phyloP scores from a whole-genome alignment of 2,113 vertebrate genomes.

The Antechinus stuartii region DNA sequence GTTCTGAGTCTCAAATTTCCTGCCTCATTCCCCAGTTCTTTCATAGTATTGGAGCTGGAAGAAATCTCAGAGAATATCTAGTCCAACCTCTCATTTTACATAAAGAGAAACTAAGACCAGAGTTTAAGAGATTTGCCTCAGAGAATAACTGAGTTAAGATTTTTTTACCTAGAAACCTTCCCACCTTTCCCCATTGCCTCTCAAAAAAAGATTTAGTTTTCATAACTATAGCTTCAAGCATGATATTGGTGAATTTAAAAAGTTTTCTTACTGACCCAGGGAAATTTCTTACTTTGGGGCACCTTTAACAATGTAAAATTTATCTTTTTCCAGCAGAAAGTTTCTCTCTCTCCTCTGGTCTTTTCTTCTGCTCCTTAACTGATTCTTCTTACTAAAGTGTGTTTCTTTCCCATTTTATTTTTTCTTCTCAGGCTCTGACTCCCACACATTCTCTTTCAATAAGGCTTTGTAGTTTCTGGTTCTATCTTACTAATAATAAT shows the following conservation, averaged over 20 bases:
- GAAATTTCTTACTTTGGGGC: neutral
- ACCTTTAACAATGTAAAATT: neutral
- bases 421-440: neutral
- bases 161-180: neutral
- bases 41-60: neutral
- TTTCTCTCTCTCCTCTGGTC: neutral
- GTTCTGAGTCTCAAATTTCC: neutral
- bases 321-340: neutral
- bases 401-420: neutral
- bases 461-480: neutral
- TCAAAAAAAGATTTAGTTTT: neutral
- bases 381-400: neutral
- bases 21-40: neutral
- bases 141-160: neutral
- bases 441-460: neutral
- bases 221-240: neutral
- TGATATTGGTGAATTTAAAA: neutral
- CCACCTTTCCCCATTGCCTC: neutral
- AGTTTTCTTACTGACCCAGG: neutral
- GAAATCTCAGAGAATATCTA: neutral
- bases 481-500: neutral
- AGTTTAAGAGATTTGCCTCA: neutral
- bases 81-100: neutral
- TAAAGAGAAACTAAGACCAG: neutral
- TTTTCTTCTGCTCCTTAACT: neutral